A percentile compares a stretch with the other conserved stretches of the same genome.
Evolutionary conservation across 2,888 invertebrate species (phyloP).

Genomic region (Oxytorus armatus): DNA sequence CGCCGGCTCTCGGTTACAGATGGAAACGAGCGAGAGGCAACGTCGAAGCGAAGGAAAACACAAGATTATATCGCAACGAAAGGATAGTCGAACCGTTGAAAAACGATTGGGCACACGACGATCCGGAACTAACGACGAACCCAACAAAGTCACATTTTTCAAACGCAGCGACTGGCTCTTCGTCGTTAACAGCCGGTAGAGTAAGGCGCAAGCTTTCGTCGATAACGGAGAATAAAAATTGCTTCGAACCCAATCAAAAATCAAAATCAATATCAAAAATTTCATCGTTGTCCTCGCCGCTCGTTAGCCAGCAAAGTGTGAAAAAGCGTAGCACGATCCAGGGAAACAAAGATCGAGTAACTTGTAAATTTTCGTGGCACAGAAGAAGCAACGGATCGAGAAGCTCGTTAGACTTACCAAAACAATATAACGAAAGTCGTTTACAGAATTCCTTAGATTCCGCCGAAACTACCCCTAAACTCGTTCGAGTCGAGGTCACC

Average conservation of each 20-base stretch:
- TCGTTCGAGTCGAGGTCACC: not conserved
- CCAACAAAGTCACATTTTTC: too few species aligned
- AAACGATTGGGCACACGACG: too few species aligned
- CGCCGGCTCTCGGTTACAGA: slow-evolving; percentile 9
- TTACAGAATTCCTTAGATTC: not conserved
- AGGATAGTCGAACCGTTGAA: not conserved
- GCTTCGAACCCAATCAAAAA: too few species aligned
- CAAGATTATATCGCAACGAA: not conserved
- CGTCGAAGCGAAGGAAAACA: slow-evolving; percentile 26
- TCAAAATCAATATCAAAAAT: not conserved
- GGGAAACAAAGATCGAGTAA: not conserved
- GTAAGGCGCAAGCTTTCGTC: too few species aligned
- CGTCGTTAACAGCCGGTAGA: too few species aligned
- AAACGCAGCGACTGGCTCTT: too few species aligned
- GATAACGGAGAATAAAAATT: too few species aligned
- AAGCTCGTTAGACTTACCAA: not conserved
- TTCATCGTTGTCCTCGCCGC: not conserved
- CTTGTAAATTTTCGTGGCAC: slow-evolving; percentile 21
- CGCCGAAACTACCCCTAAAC: not conserved
- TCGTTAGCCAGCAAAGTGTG: not conserved
- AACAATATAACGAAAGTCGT: not conserved
- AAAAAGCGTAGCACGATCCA: not conserved
- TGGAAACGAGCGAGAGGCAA: slow-evolving; percentile 50
- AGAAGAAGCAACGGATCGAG: not conserved
- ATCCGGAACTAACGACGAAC: too few species aligned